Conservation (phyloP, 2,797 vertebrate genomes). For the Acrossocheilus wenchowensis region DNA sequence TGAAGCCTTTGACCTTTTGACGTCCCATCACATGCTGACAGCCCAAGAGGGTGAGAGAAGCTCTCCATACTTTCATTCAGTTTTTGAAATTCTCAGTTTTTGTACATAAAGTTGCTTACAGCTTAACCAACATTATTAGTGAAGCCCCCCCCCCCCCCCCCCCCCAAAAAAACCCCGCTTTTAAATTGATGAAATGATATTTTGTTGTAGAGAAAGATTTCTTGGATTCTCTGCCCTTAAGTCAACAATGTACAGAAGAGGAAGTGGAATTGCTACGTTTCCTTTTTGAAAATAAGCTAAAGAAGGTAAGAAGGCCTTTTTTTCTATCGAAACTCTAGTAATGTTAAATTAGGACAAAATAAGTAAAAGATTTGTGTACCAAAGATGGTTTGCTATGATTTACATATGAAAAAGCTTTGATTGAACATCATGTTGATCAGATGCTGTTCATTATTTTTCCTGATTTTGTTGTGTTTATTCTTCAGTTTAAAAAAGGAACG, state of each 20-base stretch:
- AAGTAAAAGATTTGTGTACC: not conserved
- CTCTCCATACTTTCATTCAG: not conserved
- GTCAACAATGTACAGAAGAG: conserved; percentile 92
- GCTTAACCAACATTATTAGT: not conserved
- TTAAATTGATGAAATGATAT: conserved; percentile 21
- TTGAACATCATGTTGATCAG: not conserved
- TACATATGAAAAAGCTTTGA: not conserved
- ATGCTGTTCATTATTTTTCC: not conserved
- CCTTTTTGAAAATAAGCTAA: conserved; percentile 97
- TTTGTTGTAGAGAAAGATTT: conserved; percentile 79
- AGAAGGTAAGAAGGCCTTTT: conserved; percentile 83
- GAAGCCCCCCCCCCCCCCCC: too few species aligned
- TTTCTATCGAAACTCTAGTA: not conserved
- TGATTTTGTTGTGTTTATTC: not conserved
- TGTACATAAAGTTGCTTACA: not conserved
- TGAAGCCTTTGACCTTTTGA: conserved; percentile 98
- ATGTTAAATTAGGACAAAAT: not conserved
- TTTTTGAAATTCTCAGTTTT: not conserved
- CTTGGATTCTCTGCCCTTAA: conserved; percentile 78
- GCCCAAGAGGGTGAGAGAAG: conserved; percentile 91
- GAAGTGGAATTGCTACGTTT: conserved; percentile 94
- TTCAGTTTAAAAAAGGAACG: not conserved
- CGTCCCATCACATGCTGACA: conserved; percentile 97
- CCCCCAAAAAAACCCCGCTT: too few species aligned
- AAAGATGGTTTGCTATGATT: not conserved